phyloP scores from a whole-genome alignment of 2,888 invertebrate species.

The Embidobia sp. region DNA sequence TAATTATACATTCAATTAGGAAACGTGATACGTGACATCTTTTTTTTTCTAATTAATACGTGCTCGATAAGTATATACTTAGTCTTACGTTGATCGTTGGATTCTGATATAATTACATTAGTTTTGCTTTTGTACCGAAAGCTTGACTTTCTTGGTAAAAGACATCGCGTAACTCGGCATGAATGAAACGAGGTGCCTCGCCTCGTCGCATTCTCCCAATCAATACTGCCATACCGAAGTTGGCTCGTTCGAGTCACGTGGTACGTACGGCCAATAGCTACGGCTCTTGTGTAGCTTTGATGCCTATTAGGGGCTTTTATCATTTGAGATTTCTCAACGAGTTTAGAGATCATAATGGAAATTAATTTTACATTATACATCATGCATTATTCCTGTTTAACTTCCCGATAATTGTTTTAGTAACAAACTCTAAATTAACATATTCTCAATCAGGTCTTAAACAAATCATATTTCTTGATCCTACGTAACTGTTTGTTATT shows the following conservation, averaged over 20 bases:
- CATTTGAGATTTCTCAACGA: conserved; percentile 50
- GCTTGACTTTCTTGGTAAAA: conserved; percentile 48
- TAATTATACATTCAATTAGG: too few relatives aligned
- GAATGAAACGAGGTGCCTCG: conserved; percentile 63
- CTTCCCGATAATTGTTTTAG: too few relatives aligned
- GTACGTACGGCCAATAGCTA: conserved; percentile 60
- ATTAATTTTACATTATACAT: conserved; percentile 28
- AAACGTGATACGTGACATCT: too few relatives aligned
- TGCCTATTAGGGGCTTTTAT: conserved; percentile 49
- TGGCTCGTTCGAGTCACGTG: conserved; percentile 65
- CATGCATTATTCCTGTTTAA: too few relatives aligned
- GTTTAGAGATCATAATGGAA: conserved; percentile 39
- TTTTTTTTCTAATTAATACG: too few relatives aligned
- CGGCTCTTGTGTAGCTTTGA: conserved; percentile 55
- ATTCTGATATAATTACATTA: conserved; percentile 32
- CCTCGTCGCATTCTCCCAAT: conserved; percentile 65
- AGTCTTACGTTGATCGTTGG: conserved; percentile 29
- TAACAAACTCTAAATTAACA: too few relatives aligned
- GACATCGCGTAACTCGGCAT: conserved; percentile 43
- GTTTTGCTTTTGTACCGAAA: conserved; percentile 27
- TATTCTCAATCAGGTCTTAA: too few relatives aligned
- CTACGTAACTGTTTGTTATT: too few relatives aligned
- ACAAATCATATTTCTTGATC: too few relatives aligned
- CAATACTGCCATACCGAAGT: conserved; percentile 66
- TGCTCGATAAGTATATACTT: too few relatives aligned